phyloP scores from a whole-genome alignment of 2,888 invertebrate genomes.

The Eristalinus aeneus region DNA sequence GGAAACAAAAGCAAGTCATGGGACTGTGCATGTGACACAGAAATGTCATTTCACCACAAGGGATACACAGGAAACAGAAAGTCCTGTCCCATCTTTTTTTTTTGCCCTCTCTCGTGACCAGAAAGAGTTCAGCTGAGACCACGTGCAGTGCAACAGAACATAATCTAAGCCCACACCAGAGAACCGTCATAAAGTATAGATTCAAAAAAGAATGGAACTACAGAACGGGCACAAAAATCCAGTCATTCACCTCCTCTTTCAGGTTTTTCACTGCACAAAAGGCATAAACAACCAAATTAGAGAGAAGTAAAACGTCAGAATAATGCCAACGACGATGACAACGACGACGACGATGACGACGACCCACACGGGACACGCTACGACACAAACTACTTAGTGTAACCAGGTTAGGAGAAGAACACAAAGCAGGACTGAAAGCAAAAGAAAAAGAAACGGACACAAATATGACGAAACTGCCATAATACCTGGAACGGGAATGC shows the following conservation, averaged over 20 bases:
- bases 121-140: constrained; percentile 47
- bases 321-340: constrained; percentile 12
- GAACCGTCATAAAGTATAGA: neutral
- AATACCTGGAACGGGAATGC: constrained; percentile 28
- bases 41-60: constrained; percentile 46
- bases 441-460: neutral
- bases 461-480: constrained; percentile 27
- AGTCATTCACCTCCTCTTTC: constrained; percentile 54
- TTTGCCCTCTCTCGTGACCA: constrained; percentile 4
- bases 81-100: neutral
- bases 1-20: constrained; percentile 3
- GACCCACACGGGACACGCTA: neutral
- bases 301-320: constrained; percentile 29
- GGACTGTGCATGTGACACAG: constrained; percentile 47
- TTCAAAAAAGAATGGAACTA: constrained; percentile 4
- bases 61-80: neutral
- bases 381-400: constrained; percentile 19
- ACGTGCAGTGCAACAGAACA: constrained; percentile 12
- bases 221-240: constrained; percentile 11
- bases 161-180: neutral
- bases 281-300: constrained; percentile 17
- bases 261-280: constrained; percentile 13
- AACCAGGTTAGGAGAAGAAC: constrained; percentile 53
- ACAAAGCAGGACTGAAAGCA: neutral
- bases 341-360: neutral